Base-by-base conservation (phyloP, 2,113 vertebrate species). In the Telmatochromis bifrenatus region DNA sequence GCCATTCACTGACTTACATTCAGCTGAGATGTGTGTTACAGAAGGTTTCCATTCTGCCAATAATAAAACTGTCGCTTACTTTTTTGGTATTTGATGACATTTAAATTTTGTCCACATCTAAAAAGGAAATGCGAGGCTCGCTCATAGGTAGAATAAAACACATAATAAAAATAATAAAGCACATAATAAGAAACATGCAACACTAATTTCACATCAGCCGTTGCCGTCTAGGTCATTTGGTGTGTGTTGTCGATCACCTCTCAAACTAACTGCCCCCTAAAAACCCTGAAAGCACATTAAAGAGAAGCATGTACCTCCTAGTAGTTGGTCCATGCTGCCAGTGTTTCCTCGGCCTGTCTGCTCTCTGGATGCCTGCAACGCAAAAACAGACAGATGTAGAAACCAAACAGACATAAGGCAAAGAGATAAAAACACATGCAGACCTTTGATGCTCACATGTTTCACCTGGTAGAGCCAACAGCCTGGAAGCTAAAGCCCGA, bases 321-420 rank as follows among this genome's bases (percentile, higher is more conserved):
- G 89, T 10, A 92, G 86, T 4, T 79, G 86, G 3, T 98, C 97
- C 65, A 97, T 96, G 89, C 96, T 97, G 86, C 97, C 97, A 1
- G 90, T 84, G 93, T 92, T 96, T 88, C 97, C 92, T 81, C 88
- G 75, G 2, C 92, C 84, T 31, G 95, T 93, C 10, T 95, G 95
- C 90, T 97, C 96, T 79, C 92, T 92, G 73, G 95, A 92, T 62
- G 91, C 96, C 98, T 99, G 93, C 42, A 86, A 47, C 2, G 17
- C 37, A 33, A 93, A 88, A 28, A 28, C 26, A 28, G 45, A 75
- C 15, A 23, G 33, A 39, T 79, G 7, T 5, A 60, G 19, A 19
- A 49, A 83, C 26, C 3, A 1, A 26, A 26, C 26, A 2, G 26
- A 62, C 56, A 45, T 6, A 17, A 17, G 13, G 15, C n/a, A 33